phyloP scores from a whole-genome alignment of 2,888 invertebrate species.

The Sinhomidia bicolor region DNA sequence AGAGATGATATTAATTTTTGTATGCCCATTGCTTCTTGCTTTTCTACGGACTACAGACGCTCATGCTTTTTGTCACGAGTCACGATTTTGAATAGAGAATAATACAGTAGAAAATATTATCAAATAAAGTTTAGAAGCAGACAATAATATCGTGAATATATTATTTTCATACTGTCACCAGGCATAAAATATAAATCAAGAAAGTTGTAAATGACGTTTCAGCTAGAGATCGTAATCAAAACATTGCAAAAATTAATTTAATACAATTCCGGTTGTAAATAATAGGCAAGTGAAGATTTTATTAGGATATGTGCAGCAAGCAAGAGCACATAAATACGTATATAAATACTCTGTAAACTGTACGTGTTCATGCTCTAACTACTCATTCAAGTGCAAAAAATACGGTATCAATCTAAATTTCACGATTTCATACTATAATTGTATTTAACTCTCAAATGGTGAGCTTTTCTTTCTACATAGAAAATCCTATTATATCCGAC shows the following conservation, averaged over 20 bases:
- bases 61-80: conserved; percentile 44
- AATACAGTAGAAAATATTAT: not conserved
- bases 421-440: not conserved
- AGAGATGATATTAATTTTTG: conserved; percentile 47
- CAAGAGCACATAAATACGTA: no score
- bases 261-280: conserved; percentile 18
- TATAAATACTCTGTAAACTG: no score
- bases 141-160: not conserved
- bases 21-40: not conserved
- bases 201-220: conserved; percentile 31
- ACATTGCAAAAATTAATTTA: conserved; percentile 33
- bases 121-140: conserved; percentile 12
- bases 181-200: conserved; percentile 36
- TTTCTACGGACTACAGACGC: not conserved
- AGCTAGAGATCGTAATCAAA: conserved; percentile 43
- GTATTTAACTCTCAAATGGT: conserved; percentile 1
- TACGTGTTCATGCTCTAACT: not conserved
- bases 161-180: conserved; percentile 39
- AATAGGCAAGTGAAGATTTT: not conserved
- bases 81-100: conserved; percentile 30
- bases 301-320: not conserved
- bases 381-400: conserved; percentile 24
- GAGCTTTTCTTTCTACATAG: not conserved
- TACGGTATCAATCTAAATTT: conserved; percentile 14
- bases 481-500: conserved; percentile 5